These are phyloP conservation scores for Ophioderma brevispina DNA, from an alignment of 35 echinoderm and acorn worm species.

Conservation along the genomic window DNA sequence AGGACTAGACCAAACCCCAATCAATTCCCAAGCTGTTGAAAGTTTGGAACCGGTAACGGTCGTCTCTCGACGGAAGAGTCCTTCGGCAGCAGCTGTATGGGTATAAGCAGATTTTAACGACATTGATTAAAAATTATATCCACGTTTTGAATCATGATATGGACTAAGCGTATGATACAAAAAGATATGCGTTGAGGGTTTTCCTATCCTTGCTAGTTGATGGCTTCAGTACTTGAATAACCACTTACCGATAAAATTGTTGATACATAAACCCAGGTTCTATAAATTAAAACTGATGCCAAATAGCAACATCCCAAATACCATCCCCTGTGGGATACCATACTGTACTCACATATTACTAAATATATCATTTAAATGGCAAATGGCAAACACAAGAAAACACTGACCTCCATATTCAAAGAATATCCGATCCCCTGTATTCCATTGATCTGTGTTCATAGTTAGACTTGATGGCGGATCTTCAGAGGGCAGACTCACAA, in stretches of 20 bases:
- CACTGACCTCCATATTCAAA: constrained; percentile 41
- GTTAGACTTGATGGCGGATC: constrained; percentile 21
- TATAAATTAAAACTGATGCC: too few species aligned
- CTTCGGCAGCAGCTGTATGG: constrained; percentile 47
- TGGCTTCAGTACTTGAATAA: background rate
- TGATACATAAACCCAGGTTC: too few species aligned
- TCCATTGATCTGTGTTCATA: constrained; percentile 16
- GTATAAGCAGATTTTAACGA: too few species aligned
- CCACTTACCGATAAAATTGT: background rate
- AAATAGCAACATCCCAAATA: too few species aligned
- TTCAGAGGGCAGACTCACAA: constrained; percentile 42
- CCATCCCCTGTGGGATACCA: too few species aligned
- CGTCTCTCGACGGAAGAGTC: constrained; percentile 65
- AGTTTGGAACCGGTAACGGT: background rate
- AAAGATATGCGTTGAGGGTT: too few species aligned
- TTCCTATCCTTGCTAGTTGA: too few species aligned
- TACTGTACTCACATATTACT: background rate
- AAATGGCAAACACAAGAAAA: background rate
- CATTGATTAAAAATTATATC: too few species aligned
- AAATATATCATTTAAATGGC: background rate
- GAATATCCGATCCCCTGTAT: background rate
- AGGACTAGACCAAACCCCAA: background rate
- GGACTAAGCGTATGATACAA: too few species aligned
- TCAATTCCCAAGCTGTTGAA: background rate
- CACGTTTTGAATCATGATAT: too few species aligned